Percentiles rank a stretch among this genome's conserved stretches.
Conservation (phyloP, 1,140 invertebrate genomes). For the Arctopsyche grandis region DNA sequence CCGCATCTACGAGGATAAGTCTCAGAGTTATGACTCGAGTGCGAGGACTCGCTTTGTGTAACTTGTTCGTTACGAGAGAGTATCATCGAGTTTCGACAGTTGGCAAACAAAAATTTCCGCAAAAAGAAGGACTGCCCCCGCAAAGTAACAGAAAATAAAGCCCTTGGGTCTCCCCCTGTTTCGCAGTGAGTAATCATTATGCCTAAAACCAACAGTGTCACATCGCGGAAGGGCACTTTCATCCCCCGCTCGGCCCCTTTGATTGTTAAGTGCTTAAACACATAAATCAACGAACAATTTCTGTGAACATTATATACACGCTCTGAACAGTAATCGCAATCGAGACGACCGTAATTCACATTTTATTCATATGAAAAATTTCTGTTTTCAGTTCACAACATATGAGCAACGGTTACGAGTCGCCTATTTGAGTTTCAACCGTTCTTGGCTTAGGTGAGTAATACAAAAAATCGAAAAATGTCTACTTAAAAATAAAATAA, state of each 20-base stretch:
- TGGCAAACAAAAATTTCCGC: no score
- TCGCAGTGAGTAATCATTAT: conserved; percentile 30
- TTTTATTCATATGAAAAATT: conserved; percentile 19
- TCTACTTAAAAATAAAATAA: no score
- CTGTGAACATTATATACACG: not conserved
- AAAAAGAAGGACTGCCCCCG: not conserved
- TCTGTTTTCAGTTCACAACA: conserved; percentile 68
- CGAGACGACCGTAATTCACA: not conserved
- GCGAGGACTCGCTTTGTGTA: no score
- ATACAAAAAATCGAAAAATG: not conserved
- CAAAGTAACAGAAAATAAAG: not conserved
- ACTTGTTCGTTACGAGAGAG: no score
- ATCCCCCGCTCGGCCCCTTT: conserved; percentile 2
- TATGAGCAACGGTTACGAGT: conserved; percentile 71
- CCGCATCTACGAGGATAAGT: no score
- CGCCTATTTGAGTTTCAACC: conserved; percentile 67
- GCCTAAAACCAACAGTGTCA: conserved; percentile 16
- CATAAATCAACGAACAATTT: conserved; percentile 25
- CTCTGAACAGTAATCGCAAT: no score
- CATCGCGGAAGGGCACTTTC: conserved; percentile 13
- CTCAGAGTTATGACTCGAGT: no score
- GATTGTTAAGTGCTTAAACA: conserved; percentile 12
- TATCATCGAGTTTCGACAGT: no score
- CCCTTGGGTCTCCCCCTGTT: not conserved
- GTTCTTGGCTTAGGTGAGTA: conserved; percentile 49